Evolutionary conservation across 2,113 vertebrate species (phyloP).

Genomic region (Coregonus clupeaformis): DNA sequence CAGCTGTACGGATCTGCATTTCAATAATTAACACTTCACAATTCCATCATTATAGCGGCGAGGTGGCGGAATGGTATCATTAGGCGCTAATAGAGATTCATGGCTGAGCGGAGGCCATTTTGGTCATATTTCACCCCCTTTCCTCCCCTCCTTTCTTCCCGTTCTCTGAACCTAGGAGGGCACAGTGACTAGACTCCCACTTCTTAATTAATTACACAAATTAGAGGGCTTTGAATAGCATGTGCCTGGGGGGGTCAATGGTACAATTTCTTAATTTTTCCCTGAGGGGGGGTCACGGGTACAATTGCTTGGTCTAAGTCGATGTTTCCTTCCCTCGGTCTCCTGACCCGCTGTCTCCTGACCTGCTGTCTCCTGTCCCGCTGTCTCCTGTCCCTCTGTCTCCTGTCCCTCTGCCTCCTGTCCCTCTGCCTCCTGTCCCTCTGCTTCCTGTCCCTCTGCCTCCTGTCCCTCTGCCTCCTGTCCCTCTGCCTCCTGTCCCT

Average conservation of each 20-base stretch:
- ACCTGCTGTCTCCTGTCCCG: too few relatives aligned
- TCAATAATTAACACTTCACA: constrained; percentile 75
- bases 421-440: background rate
- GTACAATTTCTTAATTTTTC: constrained; percentile 45
- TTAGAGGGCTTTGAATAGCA: constrained; percentile 71
- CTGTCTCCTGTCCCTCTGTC: too few relatives aligned
- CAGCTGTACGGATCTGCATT: constrained; percentile 61
- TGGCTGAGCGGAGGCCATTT: constrained; percentile 60
- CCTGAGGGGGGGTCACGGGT: constrained; percentile 47
- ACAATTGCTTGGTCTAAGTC: constrained; percentile 34
- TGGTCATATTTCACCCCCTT: constrained; percentile 25
- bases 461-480: too few relatives aligned
- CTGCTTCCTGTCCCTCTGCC: too few relatives aligned
- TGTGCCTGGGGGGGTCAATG: constrained; percentile 58
- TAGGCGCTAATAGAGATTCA: constrained; percentile 77
- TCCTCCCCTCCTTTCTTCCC: constrained; percentile 5
- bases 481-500: too few relatives aligned
- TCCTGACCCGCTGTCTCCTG: background rate
- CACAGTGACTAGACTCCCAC: constrained; percentile 44
- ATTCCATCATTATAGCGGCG: constrained; percentile 70
- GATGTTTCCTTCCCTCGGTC: constrained; percentile 9
- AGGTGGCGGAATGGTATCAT: constrained; percentile 73
- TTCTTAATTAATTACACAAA: constrained; percentile 74
- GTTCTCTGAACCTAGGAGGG: constrained; percentile 10
- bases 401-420: too few relatives aligned